phyloP scores from a whole-genome alignment of 2,888 invertebrate genomes.

The Myopa testacea region DNA sequence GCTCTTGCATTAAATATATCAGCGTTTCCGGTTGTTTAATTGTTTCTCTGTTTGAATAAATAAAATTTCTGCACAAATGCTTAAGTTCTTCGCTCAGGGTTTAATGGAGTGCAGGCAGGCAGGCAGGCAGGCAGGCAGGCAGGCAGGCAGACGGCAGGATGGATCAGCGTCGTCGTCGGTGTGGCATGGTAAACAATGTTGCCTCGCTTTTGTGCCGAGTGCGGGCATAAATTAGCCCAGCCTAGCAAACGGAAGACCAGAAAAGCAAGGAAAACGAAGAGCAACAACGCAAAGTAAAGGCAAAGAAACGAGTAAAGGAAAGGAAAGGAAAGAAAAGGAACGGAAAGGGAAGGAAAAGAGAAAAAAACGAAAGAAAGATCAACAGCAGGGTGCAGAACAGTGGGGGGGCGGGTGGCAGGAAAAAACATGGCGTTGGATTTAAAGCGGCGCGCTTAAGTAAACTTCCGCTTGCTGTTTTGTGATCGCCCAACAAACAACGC shows the following conservation, averaged over 20 bases:
- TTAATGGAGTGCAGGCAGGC: conserved; percentile 32
- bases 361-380: not conserved
- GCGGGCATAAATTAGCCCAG: conserved; percentile 58
- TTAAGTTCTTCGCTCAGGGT: conserved; percentile 5
- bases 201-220: conserved; percentile 61
- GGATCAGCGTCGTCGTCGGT: conserved; percentile 11
- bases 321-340: not conserved
- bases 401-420: not conserved
- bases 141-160: not conserved
- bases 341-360: not conserved
- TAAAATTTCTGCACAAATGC: conserved; percentile 29
- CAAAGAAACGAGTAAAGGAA: not conserved
- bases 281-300: not conserved
- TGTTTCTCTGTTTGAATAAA: conserved; percentile 39
- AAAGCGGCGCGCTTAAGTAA: conserved; percentile 25
- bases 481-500: not conserved
- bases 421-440: conserved; percentile 15
- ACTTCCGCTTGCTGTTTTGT: conserved; percentile 23
- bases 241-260: not conserved
- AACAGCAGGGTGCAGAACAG: not conserved
- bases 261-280: too few species aligned
- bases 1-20: conserved; percentile 22
- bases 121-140: not conserved
- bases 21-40: conserved; percentile 38
- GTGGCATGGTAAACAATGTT: conserved; percentile 41